Conservation (phyloP, 2,888 invertebrate genomes). For the Melanchra persicariae region DNA sequence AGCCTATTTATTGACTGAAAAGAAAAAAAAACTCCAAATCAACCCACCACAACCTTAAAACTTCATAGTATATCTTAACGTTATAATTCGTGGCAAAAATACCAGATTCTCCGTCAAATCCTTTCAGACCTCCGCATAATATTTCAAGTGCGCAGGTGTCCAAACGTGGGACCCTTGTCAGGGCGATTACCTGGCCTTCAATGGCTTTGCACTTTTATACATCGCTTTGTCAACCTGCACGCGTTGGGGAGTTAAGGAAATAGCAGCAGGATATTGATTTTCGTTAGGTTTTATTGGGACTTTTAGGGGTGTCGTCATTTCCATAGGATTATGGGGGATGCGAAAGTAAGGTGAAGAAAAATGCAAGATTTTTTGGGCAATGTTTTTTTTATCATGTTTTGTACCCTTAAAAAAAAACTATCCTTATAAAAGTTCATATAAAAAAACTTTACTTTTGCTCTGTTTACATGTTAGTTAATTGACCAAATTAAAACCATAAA, state of each 20-base stretch:
- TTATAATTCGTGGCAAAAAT: slow-evolving; percentile 39
- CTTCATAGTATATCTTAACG: background rate
- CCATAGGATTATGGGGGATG: slow-evolving; percentile 13
- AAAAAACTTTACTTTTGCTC: background rate
- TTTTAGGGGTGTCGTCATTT: slow-evolving; percentile 27
- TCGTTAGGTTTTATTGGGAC: background rate
- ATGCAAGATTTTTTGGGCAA: background rate
- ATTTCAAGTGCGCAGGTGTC: slow-evolving; percentile 78
- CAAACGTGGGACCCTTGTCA: slow-evolving; percentile 77
- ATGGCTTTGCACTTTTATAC: slow-evolving; percentile 69
- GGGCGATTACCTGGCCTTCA: slow-evolving; percentile 76
- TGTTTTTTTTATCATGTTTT: background rate
- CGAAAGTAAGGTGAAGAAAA: no score
- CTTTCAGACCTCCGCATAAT: slow-evolving; percentile 68
- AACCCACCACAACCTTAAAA: background rate
- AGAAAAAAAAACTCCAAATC: no score
- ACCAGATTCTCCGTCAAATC: slow-evolving; percentile 43
- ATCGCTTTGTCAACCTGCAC: slow-evolving; percentile 59
- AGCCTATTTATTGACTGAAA: no score
- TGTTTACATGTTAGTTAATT: no score
- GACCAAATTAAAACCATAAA: no score
- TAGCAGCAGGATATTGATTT: slow-evolving; percentile 45
- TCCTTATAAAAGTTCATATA: no score
- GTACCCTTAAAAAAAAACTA: no score
- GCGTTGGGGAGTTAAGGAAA: slow-evolving; percentile 30